Percentiles rank a stretch among this genome's conserved stretches.
Evolutionary conservation across 2,888 invertebrate genomes (phyloP).

Genomic region (Scaptomyza cyrtandrae): DNA sequence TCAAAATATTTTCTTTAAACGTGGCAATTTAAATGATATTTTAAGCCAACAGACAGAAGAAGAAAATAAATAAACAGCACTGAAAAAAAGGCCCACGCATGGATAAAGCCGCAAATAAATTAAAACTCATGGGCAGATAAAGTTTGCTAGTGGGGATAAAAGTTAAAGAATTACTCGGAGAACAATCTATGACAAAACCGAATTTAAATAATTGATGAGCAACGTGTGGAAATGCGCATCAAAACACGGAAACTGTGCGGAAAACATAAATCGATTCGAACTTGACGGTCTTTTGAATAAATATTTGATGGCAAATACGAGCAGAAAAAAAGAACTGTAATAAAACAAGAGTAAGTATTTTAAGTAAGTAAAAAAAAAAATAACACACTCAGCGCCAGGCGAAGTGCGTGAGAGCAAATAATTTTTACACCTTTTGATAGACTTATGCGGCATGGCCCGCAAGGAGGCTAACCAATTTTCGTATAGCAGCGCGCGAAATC

Average conservation of each 20-base stretch:
- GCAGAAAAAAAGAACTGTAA: slow-evolving; percentile 37
- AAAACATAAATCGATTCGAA: slow-evolving; percentile 73
- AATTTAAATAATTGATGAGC: slow-evolving; percentile 69
- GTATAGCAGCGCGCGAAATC: slow-evolving; percentile 59
- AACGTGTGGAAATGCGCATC: slow-evolving; percentile 58
- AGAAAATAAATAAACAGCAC: slow-evolving; percentile 36
- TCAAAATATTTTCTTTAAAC: slow-evolving; percentile 24
- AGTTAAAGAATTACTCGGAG: slow-evolving; percentile 4
- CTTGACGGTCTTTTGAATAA: slow-evolving; percentile 71
- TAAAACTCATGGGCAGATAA: slow-evolving; percentile 14
- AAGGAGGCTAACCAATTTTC: slow-evolving; percentile 52
- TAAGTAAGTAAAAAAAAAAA: slow-evolving; percentile 2
- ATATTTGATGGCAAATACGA: slow-evolving; percentile 65
- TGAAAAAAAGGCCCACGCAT: slow-evolving; percentile 37
- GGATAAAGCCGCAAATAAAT: slow-evolving; percentile 29
- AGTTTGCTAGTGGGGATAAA: slow-evolving; percentile 1
- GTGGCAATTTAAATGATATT: slow-evolving; percentile 29
- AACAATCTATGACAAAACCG: slow-evolving; percentile 26
- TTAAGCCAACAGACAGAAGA: slow-evolving; percentile 22
- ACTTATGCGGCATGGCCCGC: slow-evolving; percentile 65
- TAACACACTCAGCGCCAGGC: slow-evolving; percentile 28
- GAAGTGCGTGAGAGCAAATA: slow-evolving; percentile 71
- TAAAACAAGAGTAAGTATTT: too few relatives aligned
- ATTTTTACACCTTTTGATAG: slow-evolving; percentile 78
- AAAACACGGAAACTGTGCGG: slow-evolving; percentile 57